These are phyloP conservation scores for Tinamus major DNA, from an alignment of 2,797 vertebrate species.

Conservation along the genomic window DNA sequence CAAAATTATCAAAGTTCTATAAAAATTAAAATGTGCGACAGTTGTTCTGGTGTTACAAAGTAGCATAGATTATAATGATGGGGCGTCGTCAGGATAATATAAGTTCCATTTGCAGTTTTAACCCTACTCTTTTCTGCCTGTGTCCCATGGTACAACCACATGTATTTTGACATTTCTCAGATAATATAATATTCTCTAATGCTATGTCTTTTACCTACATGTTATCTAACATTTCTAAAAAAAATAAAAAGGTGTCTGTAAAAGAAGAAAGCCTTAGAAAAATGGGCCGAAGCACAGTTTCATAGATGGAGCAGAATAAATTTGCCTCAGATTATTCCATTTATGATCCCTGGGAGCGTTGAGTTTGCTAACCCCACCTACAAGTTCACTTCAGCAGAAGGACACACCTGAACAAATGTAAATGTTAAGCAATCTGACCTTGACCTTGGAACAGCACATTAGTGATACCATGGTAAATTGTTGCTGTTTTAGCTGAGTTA, in stretches of 20 bases:
- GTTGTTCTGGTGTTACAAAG: neutral
- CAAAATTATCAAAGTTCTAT: too few species aligned
- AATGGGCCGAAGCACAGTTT: neutral
- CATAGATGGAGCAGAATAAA: neutral
- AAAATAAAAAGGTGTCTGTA: neutral
- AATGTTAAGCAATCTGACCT: conserved; percentile 16
- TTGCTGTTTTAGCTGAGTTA: conserved; percentile 22
- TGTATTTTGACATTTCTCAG: neutral
- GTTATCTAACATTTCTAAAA: neutral
- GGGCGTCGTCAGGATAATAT: neutral
- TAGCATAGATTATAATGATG: neutral
- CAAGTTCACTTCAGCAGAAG: neutral
- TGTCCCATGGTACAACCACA: neutral
- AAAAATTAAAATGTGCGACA: neutral
- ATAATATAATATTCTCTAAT: neutral
- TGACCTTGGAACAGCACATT: neutral
- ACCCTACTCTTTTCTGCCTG: neutral
- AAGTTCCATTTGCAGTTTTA: neutral
- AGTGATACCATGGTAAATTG: neutral
- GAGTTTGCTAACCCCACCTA: neutral
- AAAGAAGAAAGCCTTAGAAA: neutral
- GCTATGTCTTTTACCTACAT: neutral
- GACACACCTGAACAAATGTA: neutral
- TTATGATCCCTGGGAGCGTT: neutral
- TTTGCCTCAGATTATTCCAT: neutral